phyloP scores from a whole-genome alignment of 2,888 invertebrate species.

The Cephus runcator region DNA sequence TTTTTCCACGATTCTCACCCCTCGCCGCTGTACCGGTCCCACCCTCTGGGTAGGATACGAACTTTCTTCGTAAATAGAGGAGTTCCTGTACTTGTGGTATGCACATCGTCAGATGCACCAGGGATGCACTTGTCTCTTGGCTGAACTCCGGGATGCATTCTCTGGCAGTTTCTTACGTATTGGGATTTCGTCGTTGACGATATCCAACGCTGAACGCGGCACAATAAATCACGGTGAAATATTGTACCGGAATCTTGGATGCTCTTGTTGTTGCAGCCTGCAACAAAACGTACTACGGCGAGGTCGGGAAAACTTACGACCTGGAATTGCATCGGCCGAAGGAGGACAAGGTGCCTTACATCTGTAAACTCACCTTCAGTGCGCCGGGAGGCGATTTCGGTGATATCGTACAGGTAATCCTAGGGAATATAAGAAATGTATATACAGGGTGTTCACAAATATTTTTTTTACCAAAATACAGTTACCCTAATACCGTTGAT shows the following conservation, averaged over 20 bases:
- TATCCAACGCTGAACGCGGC: neutral
- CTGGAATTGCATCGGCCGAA: conserved; percentile 86
- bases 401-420: conserved; percentile 84
- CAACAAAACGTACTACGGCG: conserved; percentile 91
- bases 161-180: neutral
- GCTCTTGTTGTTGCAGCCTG: conserved; percentile 74
- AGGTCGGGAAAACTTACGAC: conserved; percentile 87
- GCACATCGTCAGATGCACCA: neutral
- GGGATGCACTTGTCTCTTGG: neutral
- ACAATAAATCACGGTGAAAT: neutral
- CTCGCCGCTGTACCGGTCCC: neutral
- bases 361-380: conserved; percentile 87
- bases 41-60: neutral
- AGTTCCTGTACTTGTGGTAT: neutral
- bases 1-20: neutral
- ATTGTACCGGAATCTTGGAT: neutral
- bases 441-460: neutral
- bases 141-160: neutral
- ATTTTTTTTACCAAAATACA: neutral
- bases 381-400: conserved; percentile 85
- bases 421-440: neutral
- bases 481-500: fast-evolving
- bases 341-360: conserved; percentile 87
- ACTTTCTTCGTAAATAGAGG: neutral
- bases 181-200: neutral